These are phyloP conservation scores for Sesamia inferens DNA, from an alignment of 2,888 invertebrate genomes.

Conservation along the genomic window DNA sequence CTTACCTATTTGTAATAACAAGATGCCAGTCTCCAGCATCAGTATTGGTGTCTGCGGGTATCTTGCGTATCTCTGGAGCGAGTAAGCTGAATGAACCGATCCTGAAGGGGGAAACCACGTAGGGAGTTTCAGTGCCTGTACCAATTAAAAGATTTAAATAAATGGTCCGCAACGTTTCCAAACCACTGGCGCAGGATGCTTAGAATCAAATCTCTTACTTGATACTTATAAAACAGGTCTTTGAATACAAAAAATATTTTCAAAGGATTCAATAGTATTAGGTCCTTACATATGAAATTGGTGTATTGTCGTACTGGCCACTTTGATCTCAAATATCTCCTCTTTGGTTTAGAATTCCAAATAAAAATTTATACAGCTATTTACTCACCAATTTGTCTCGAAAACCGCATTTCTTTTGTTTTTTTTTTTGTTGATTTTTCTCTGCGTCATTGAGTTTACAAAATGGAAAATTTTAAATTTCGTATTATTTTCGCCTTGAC, in stretches of 20 bases:
- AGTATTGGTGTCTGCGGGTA: conserved; percentile 44
- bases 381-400: too few relatives aligned
- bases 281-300: too few relatives aligned
- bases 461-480: too few relatives aligned
- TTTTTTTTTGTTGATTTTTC: too few relatives aligned
- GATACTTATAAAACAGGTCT: not conserved
- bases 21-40: conserved; percentile 76
- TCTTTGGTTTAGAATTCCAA: too few relatives aligned
- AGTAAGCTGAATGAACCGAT: conserved; percentile 72
- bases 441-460: too few relatives aligned
- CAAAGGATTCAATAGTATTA: not conserved
- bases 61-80: conserved; percentile 71
- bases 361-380: too few relatives aligned
- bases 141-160: not conserved
- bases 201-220: not conserved
- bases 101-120: conserved; percentile 67
- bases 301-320: too few relatives aligned
- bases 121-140: conserved; percentile 63
- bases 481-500: too few relatives aligned
- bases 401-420: too few relatives aligned
- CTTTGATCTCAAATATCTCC: too few relatives aligned
- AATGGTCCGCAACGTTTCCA: not conserved
- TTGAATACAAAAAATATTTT: not conserved
- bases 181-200: not conserved
- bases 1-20: conserved; percentile 79